Evolutionary conservation across 2,888 invertebrate species (phyloP).

Genomic region (Thysanoteuthis rhombus): DNA sequence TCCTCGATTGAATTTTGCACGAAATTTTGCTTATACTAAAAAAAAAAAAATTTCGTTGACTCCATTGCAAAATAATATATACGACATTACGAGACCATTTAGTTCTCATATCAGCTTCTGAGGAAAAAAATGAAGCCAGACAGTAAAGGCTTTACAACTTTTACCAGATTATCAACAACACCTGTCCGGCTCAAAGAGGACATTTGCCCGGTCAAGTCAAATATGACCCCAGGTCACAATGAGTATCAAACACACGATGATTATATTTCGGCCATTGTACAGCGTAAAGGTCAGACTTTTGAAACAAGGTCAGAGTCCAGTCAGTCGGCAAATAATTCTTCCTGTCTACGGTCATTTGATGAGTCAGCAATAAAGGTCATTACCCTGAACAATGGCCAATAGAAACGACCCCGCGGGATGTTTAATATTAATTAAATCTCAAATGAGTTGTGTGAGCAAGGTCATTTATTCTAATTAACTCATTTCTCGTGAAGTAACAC

Average conservation of each 20-base stretch:
- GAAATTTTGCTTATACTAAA: no score
- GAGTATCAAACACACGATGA: background rate
- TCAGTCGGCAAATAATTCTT: background rate
- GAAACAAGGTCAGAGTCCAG: background rate
- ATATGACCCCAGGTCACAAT: background rate
- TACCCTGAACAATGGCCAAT: background rate
- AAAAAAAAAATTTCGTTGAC: no score
- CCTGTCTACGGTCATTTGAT: background rate
- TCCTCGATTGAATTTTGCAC: no score
- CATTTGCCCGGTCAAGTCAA: background rate
- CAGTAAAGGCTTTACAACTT: no score
- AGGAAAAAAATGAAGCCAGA: no score
- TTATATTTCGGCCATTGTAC: background rate
- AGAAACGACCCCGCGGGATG: background rate
- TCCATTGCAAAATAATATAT: no score
- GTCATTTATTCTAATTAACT: no score
- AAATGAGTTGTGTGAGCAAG: no score
- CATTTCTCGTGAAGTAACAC: no score
- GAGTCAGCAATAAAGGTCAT: background rate
- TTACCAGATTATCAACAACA: no score
- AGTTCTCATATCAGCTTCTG: no score
- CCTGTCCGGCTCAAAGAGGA: background rate
- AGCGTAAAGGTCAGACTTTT: background rate
- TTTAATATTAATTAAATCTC: background rate
- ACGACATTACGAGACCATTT: no score